Percentiles rank a stretch among this genome's conserved stretches.
Evolutionary conservation across 2,888 invertebrate genomes (phyloP).

Genomic region (Agriotes lineatus): DNA sequence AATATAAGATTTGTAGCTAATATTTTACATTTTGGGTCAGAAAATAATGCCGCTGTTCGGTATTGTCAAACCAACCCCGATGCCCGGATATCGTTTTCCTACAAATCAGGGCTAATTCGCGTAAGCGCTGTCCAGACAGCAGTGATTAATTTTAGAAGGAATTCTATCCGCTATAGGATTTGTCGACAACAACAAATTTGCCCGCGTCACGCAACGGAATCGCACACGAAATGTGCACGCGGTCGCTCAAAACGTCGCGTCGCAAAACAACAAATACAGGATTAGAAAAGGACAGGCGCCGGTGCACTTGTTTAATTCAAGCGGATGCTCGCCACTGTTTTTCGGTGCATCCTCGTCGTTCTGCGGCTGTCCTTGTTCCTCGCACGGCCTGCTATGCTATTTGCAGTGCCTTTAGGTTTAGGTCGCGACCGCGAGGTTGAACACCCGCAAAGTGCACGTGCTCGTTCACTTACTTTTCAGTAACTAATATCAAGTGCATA

Average conservation of each 20-base stretch:
- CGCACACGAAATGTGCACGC: neutral
- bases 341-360: no score
- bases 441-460: slow-evolving; percentile 12
- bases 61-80: no score
- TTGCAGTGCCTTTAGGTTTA: slow-evolving; percentile 14
- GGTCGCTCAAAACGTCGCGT: neutral
- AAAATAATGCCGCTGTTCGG: no score
- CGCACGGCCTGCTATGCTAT: neutral
- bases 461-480: neutral
- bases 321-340: neutral
- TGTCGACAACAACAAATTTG: neutral
- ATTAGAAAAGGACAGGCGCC: neutral
- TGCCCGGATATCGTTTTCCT: no score
- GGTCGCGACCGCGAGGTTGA: slow-evolving; percentile 6
- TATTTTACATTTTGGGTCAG: no score
- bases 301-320: neutral
- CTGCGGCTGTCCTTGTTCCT: neutral
- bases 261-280: neutral
- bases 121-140: neutral
- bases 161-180: neutral
- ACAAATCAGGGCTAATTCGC: no score
- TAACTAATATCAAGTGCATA: no score
- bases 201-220: neutral
- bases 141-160: neutral
- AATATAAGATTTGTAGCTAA: no score